Evolutionary conservation across 2,888 invertebrate genomes (phyloP).

Genomic region (Ectobius pallidus): DNA sequence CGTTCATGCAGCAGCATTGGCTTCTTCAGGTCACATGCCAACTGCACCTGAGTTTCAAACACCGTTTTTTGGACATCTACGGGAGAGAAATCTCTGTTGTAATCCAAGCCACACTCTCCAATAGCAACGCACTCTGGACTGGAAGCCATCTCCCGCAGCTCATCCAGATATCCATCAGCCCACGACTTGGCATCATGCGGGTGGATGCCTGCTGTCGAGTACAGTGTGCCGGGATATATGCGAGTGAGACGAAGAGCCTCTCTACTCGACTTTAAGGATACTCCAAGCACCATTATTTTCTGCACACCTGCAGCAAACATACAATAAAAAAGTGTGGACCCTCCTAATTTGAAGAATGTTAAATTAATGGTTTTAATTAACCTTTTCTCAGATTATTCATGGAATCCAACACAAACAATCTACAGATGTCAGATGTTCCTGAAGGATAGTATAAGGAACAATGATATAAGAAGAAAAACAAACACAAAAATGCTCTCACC

Average conservation of each 20-base stretch:
- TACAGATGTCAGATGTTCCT: no score
- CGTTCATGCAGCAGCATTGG: constrained; percentile 91
- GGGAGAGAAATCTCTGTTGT: constrained; percentile 92
- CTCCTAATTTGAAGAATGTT: no score
- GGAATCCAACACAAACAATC: no score
- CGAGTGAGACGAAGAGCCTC: constrained; percentile 88
- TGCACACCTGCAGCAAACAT: constrained; percentile 68
- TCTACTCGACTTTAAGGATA: constrained; percentile 86
- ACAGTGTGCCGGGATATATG: constrained; percentile 88
- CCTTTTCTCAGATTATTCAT: no score
- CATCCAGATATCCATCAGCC: constrained; percentile 63
- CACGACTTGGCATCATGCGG: constrained; percentile 94
- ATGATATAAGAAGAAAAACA: no score
- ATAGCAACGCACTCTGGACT: constrained; percentile 92
- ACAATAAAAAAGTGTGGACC: no score
- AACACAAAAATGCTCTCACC: no score
- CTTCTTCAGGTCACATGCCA: constrained; percentile 86
- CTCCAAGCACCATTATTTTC: constrained; percentile 93
- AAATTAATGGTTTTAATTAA: no score
- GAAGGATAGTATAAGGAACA: no score
- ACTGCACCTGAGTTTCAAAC: constrained; percentile 84
- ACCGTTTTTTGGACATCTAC: constrained; percentile 84
- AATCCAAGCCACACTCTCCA: constrained; percentile 94
- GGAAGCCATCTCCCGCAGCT: constrained; percentile 73
- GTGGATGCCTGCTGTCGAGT: constrained; percentile 93